Conservation (phyloP, 2,888 invertebrate genomes). For the Melanargia galathea region DNA sequence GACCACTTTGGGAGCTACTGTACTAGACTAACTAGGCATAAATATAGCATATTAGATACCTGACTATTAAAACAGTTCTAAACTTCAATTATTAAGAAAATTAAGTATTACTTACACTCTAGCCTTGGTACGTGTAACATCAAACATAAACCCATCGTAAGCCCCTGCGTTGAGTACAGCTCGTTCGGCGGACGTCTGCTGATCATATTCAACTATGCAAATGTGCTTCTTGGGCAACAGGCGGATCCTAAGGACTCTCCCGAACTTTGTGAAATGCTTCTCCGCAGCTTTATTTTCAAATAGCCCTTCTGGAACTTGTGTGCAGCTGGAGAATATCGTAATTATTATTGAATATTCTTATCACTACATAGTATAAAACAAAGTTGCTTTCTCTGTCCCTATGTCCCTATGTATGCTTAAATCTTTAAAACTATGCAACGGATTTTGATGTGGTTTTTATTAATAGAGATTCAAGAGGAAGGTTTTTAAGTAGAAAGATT, state of each 20-base stretch:
- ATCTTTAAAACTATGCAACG: too few species aligned
- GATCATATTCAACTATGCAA: conserved; percentile 87
- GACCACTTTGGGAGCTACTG: too few species aligned
- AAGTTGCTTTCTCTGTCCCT: too few species aligned
- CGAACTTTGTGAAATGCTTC: conserved; percentile 87
- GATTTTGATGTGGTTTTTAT: too few species aligned
- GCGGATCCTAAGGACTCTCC: conserved; percentile 85
- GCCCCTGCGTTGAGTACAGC: conserved; percentile 84
- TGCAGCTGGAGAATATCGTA: conserved; percentile 73
- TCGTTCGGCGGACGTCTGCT: conserved; percentile 79
- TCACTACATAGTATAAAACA: too few species aligned
- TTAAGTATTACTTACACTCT: conserved; percentile 67
- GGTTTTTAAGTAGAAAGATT: too few species aligned
- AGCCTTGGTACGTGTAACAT: conserved; percentile 78
- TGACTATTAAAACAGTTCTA: too few species aligned
- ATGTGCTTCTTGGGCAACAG: conserved; percentile 84
- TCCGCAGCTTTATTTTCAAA: conserved; percentile 83
- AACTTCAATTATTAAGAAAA: too few species aligned
- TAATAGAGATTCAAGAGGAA: too few species aligned
- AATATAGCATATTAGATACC: too few species aligned
- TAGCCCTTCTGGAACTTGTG: conserved; percentile 84
- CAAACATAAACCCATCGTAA: conserved; percentile 84
- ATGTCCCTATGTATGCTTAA: too few species aligned
- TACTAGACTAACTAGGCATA: too few species aligned
- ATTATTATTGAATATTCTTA: not conserved